These are phyloP conservation scores for Streptopelia turtur DNA, from an alignment of 2,797 vertebrate species.

Conservation along the genomic window DNA sequence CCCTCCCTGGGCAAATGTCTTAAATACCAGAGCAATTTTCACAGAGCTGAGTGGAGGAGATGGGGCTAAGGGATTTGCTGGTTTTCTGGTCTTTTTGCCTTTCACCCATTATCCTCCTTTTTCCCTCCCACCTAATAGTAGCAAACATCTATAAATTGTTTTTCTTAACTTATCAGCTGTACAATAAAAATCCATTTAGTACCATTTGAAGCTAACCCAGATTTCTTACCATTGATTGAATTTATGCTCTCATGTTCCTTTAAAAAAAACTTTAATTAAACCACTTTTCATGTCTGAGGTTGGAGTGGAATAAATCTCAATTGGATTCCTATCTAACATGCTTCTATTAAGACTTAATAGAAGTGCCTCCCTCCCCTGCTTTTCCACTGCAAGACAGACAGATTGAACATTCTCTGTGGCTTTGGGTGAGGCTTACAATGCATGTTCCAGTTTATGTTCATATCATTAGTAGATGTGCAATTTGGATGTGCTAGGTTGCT, in stretches of 20 bases:
- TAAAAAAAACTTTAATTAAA: background rate
- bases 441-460: background rate
- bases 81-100: background rate
- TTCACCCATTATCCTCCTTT: background rate
- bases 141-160: background rate
- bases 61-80: background rate
- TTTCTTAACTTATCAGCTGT: background rate
- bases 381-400: background rate
- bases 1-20: background rate
- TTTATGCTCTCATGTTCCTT: background rate
- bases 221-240: background rate
- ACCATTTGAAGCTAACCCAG: background rate
- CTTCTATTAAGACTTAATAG: background rate
- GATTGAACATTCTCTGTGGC: background rate
- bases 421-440: background rate
- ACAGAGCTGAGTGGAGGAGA: background rate
- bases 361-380: background rate
- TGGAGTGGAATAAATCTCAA: background rate
- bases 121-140: background rate
- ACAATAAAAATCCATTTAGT: background rate
- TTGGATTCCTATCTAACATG: background rate
- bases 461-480: background rate
- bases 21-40: background rate
- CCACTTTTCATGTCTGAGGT: background rate
- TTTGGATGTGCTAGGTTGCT: background rate